These are phyloP conservation scores for Tiliqua scincoides DNA, from an alignment of 2,113 vertebrate genomes.

Conservation along the genomic window DNA sequence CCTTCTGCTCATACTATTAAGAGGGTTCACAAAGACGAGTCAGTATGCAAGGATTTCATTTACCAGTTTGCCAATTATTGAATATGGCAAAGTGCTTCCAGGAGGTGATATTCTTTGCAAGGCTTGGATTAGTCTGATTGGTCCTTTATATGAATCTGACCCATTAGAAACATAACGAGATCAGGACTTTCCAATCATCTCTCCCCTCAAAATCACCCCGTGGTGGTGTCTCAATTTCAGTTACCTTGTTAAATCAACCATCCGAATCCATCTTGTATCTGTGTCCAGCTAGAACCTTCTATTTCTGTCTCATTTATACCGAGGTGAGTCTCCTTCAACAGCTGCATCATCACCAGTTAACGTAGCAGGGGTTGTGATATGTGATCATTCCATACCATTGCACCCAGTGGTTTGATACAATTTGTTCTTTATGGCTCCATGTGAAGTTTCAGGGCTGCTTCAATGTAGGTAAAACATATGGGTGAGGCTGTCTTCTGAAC, in stretches of 20 bases:
- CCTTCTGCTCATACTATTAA: background rate
- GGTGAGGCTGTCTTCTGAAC: background rate
- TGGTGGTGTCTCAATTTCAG: background rate
- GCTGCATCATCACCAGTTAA: slow-evolving; percentile 23
- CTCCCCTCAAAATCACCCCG: background rate
- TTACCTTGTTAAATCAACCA: background rate
- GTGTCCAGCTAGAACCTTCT: background rate
- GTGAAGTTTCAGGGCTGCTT: slow-evolving; percentile 8
- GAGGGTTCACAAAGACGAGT: background rate
- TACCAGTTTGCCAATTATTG: background rate
- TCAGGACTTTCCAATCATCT: background rate
- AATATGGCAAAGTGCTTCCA: background rate
- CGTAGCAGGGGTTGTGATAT: slow-evolving; percentile 28
- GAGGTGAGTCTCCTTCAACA: slow-evolving; percentile 1
- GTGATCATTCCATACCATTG: slow-evolving; percentile 33
- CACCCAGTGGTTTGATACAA: slow-evolving; percentile 26
- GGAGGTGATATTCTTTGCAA: background rate
- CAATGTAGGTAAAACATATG: background rate
- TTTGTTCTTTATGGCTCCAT: slow-evolving; percentile 31
- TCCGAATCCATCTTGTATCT: background rate
- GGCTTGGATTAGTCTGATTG: background rate
- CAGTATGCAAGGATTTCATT: background rate
- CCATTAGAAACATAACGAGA: background rate
- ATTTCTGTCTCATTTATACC: slow-evolving; percentile 18
- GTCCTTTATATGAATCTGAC: background rate